These are phyloP conservation scores for Nesoenas mayeri DNA, from an alignment of 2,113 vertebrate species.

Conservation along the genomic window DNA sequence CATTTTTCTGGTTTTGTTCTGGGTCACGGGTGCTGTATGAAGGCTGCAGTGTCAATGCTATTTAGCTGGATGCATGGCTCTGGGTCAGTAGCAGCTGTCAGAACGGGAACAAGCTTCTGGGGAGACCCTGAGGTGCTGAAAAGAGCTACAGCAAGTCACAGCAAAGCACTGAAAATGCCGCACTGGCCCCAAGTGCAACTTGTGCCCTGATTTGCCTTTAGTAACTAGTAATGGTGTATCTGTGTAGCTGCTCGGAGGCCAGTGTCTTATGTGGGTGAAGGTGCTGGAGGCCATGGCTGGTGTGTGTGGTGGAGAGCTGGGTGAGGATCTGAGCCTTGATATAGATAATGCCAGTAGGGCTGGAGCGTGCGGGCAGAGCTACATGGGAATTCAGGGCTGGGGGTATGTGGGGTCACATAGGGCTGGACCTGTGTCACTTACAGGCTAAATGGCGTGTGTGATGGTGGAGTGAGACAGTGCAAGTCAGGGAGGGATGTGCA, in stretches of 20 bases:
- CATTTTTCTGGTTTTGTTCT: not conserved
- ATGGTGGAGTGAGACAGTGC: not conserved
- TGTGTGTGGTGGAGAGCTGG: not conserved
- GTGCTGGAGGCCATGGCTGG: not conserved
- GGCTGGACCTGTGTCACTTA: not conserved
- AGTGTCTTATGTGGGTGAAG: not conserved
- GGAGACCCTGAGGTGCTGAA: not conserved
- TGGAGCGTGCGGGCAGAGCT: not conserved
- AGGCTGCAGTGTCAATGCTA: not conserved
- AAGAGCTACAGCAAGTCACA: not conserved
- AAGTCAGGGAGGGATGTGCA: not conserved
- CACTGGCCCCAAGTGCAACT: no score
- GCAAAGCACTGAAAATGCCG: not conserved
- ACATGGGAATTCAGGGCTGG: not conserved
- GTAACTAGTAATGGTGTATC: no score
- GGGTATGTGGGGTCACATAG: fast-evolving
- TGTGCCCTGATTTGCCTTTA: not conserved
- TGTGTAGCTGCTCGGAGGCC: not conserved
- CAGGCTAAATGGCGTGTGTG: not conserved
- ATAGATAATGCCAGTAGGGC: fast-evolving
- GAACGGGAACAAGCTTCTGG: not conserved
- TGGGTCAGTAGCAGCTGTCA: not conserved
- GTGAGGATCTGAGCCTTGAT: not conserved
- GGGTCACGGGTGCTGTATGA: fast-evolving
- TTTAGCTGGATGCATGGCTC: not conserved